Percentiles rank a stretch among this genome's conserved stretches.
These are phyloP conservation scores for Wasmannia auropunctata DNA, from an alignment of 1,140 invertebrate species.

Conservation along the genomic window DNA sequence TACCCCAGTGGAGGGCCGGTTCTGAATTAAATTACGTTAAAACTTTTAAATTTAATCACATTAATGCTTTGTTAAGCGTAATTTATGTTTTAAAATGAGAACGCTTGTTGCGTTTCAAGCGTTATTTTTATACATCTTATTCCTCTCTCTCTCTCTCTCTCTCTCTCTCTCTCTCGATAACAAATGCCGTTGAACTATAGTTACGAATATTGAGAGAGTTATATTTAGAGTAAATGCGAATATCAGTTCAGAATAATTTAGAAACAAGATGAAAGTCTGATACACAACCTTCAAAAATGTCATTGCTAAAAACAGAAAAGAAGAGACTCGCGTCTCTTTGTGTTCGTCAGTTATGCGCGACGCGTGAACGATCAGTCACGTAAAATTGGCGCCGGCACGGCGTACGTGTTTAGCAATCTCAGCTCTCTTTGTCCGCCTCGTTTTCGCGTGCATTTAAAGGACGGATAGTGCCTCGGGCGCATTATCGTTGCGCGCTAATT, in stretches of 20 bases:
- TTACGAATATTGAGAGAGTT: background rate
- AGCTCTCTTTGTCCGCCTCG: background rate
- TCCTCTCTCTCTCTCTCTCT: background rate
- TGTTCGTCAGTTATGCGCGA: background rate
- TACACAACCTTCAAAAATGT: background rate
- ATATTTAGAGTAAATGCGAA: background rate
- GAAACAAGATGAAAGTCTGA: background rate
- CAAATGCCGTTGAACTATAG: background rate
- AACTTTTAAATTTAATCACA: background rate
- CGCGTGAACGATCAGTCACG: background rate
- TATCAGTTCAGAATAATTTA: background rate
- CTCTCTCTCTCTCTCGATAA: background rate
- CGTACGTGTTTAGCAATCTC: constrained; percentile 4
- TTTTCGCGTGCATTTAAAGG: background rate
- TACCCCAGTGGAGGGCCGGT: background rate
- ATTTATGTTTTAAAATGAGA: background rate
- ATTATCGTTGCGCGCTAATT: background rate
- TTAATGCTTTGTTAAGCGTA: background rate
- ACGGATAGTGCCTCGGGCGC: background rate
- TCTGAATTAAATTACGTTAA: background rate
- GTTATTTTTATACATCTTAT: background rate
- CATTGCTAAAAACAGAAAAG: background rate
- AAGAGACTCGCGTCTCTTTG: no score
- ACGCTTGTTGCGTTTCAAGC: background rate
- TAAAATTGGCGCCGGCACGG: constrained; percentile 5